Percentiles rank a stretch among this genome's conserved stretches.
These are phyloP conservation scores for Lasaia peninsularis DNA, from an alignment of 1,140 invertebrate species.

Conservation along the genomic window DNA sequence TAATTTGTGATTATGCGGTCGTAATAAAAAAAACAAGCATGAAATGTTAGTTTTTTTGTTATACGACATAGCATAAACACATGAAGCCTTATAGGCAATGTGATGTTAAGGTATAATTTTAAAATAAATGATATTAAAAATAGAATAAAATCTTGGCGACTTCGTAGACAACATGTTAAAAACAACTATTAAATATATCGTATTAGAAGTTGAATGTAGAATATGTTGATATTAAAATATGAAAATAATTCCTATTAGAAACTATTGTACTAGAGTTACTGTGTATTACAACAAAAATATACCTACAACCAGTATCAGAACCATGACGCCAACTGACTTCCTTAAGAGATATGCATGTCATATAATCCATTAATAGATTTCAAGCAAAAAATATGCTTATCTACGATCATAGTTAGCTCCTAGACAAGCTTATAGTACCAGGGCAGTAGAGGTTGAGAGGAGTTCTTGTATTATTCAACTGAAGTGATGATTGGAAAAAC, in stretches of 20 bases:
- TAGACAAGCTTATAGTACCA: conserved; percentile 58
- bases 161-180: no score
- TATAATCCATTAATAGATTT: conserved; percentile 21
- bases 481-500: conserved; percentile 60
- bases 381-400: conserved; percentile 41
- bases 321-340: not conserved
- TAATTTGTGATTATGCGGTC: no score
- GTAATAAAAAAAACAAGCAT: no score
- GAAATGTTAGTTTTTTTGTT: no score
- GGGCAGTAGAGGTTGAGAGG: conserved; percentile 41
- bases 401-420: conserved; percentile 65
- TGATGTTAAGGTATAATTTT: no score
- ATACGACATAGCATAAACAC: no score
- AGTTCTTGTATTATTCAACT: conserved; percentile 39
- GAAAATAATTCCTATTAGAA: not conserved
- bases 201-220: no score
- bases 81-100: no score
- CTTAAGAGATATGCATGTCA: conserved; percentile 15
- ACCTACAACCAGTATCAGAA: not conserved
- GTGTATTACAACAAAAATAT: not conserved
- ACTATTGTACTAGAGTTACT: not conserved
- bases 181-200: no score
- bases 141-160: no score
- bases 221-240: no score
- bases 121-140: no score